Percentiles rank a stretch among this genome's conserved stretches.
Conservation (phyloP, 2,797 vertebrate genomes). For the Tapirus indicus region DNA sequence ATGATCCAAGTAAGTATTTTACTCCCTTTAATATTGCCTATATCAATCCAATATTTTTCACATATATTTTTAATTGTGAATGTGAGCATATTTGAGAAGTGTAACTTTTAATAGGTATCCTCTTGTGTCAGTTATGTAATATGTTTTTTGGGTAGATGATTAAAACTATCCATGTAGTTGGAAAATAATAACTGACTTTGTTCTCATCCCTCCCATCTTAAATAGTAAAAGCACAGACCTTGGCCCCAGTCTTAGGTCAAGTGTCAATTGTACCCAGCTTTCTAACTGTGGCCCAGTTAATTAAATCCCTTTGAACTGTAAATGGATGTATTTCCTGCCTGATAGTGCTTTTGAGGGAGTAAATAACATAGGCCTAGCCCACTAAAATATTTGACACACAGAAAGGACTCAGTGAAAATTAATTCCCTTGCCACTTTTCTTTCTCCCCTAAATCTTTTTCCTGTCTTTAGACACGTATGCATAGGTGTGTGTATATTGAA, state of each 20-base stretch:
- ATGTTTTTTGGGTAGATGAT: not conserved
- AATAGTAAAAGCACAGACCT: not conserved
- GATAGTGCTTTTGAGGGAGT: not conserved
- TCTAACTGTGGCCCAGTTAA: not conserved
- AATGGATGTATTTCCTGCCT: not conserved
- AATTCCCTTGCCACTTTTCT: not conserved
- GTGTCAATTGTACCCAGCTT: not conserved
- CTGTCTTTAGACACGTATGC: not conserved
- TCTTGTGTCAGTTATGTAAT: not conserved
- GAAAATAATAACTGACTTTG: slow-evolving; percentile 2
- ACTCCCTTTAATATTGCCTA: slow-evolving; percentile 35
- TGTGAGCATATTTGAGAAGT: slow-evolving; percentile 21
- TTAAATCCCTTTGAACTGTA: not conserved
- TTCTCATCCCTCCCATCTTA: not conserved
- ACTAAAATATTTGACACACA: not conserved
- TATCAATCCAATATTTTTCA: not conserved
- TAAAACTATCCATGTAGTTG: slow-evolving; percentile 17
- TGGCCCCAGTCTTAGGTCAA: not conserved
- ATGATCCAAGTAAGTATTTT: slow-evolving; percentile 95
- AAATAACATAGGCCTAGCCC: not conserved
- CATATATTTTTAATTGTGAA: not conserved
- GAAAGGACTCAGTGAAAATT: not conserved
- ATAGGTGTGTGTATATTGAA: not conserved
- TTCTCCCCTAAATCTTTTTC: slow-evolving; percentile 12
- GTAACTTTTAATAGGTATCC: not conserved